Conservation (phyloP, 2,888 invertebrate species). For the Brachypterus glaber region DNA sequence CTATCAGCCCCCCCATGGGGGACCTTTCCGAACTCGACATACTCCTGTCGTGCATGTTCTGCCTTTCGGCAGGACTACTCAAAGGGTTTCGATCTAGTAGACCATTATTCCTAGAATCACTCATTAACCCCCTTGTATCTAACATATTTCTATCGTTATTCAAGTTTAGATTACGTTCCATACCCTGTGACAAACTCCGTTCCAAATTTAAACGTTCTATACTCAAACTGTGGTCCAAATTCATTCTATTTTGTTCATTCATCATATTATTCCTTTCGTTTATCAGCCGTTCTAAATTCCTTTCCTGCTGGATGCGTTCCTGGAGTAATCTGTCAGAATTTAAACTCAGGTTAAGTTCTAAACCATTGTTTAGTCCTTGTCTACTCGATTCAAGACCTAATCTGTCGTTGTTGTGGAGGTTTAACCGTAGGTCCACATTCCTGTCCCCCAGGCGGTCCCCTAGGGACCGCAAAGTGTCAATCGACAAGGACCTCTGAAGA, state of each 20-base stretch:
- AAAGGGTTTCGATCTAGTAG: slow-evolving; percentile 3
- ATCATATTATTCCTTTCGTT: slow-evolving; percentile 31
- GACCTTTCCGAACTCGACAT: slow-evolving; percentile 11
- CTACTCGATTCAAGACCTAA: slow-evolving; percentile 3
- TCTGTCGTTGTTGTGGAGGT: slow-evolving; percentile 32
- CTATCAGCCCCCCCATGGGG: slow-evolving; percentile 26
- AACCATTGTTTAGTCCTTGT: slow-evolving; percentile 27
- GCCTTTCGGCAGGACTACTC: slow-evolving; percentile 14
- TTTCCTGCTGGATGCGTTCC: slow-evolving; percentile 33
- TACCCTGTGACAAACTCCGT: slow-evolving; percentile 30
- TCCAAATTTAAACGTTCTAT: slow-evolving; percentile 35
- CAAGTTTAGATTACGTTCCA: slow-evolving; percentile 27
- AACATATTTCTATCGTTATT: slow-evolving; percentile 7
- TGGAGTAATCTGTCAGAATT: slow-evolving; percentile 32
- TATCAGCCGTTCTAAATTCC: slow-evolving; percentile 34
- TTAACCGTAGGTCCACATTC: slow-evolving; percentile 37
- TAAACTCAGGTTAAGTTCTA: slow-evolving; percentile 36
- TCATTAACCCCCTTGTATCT: slow-evolving; percentile 10
- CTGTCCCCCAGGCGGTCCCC: slow-evolving; percentile 40
- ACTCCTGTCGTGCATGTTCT: slow-evolving; percentile 1
- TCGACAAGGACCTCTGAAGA: slow-evolving; percentile 39
- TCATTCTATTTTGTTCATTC: slow-evolving; percentile 28
- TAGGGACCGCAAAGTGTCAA: slow-evolving; percentile 38
- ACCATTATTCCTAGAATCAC: slow-evolving; percentile 18
- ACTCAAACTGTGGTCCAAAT: slow-evolving; percentile 31